These are phyloP conservation scores for Zelostemma sp. DNA, from an alignment of 1,140 invertebrate species.

Conservation along the genomic window DNA sequence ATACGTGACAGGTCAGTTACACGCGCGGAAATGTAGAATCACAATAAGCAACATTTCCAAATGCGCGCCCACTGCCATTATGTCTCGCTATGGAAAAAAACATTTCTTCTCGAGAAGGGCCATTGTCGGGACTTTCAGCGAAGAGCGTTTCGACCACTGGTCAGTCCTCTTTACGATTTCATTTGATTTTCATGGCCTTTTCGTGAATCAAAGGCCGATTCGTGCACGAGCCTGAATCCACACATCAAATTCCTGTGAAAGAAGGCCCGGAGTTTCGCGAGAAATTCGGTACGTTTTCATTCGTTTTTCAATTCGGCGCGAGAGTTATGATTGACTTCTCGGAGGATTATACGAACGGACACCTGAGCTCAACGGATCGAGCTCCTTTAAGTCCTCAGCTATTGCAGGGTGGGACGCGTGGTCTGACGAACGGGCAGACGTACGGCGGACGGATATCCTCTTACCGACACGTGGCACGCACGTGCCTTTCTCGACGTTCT, in stretches of 20 bases:
- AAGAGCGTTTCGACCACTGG: conserved; percentile 16
- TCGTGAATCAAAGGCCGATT: conserved; percentile 9
- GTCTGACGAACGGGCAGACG: conserved; percentile 37
- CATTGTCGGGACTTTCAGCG: conserved; percentile 42
- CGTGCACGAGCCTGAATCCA: neutral
- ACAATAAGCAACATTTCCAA: conserved; percentile 57
- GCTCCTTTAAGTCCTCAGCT: conserved; percentile 31
- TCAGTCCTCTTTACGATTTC: conserved; percentile 28
- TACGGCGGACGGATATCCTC: conserved; percentile 64
- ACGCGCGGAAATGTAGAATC: conserved; percentile 56
- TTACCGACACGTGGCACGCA: conserved; percentile 67
- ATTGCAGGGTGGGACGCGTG: conserved; percentile 24
- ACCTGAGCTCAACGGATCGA: conserved; percentile 35
- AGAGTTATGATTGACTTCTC: no score
- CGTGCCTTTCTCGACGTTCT: conserved; percentile 55
- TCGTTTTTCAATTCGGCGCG: no score
- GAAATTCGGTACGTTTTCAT: no score
- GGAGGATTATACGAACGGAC: conserved; percentile 38
- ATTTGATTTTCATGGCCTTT: conserved; percentile 38
- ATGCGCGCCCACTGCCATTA: conserved; percentile 49
- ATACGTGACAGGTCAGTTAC: conserved; percentile 58
- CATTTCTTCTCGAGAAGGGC: conserved; percentile 35
- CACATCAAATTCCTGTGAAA: no score
- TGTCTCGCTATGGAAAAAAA: conserved; percentile 38
- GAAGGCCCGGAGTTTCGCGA: no score